A percentile compares a stretch with the other conserved stretches of the same genome.
Evolutionary conservation across 2,888 invertebrate genomes (phyloP).

Genomic region (Dynastes maya): DNA sequence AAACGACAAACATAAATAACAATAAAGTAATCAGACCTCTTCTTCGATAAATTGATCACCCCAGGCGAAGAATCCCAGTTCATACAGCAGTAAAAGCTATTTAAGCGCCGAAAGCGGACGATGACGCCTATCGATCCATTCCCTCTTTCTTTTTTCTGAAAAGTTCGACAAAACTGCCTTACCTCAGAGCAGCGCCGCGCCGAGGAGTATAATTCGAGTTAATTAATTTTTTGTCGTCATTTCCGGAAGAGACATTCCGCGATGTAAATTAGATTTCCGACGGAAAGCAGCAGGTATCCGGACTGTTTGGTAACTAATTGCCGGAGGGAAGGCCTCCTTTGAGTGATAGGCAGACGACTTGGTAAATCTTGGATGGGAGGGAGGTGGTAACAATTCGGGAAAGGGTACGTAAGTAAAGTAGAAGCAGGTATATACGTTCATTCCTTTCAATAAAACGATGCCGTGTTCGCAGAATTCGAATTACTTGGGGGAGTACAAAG

Average conservation of each 20-base stretch:
- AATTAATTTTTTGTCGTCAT: constrained; percentile 46
- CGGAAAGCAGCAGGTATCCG: constrained; percentile 49
- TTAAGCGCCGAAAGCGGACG: constrained; percentile 25
- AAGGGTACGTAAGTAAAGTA: constrained; percentile 4
- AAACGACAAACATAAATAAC: constrained; percentile 38
- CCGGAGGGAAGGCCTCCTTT: constrained; percentile 38
- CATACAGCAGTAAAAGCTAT: background rate
- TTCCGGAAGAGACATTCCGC: constrained; percentile 50
- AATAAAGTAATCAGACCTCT: constrained; percentile 27
- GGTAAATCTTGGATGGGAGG: constrained; percentile 23
- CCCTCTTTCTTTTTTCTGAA: background rate
- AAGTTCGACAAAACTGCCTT: constrained; percentile 37
- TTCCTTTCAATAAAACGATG: constrained; percentile 27
- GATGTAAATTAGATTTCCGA: constrained; percentile 49
- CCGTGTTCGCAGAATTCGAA: constrained; percentile 25
- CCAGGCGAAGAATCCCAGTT: background rate
- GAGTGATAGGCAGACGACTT: constrained; percentile 41
- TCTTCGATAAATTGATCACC: constrained; percentile 21
- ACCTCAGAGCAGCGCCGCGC: constrained; percentile 17
- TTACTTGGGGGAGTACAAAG: constrained; percentile 26
- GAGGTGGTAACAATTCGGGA: constrained; percentile 14
- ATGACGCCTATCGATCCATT: constrained; percentile 27
- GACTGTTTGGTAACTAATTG: constrained; percentile 48
- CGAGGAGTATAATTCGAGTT: constrained; percentile 42
- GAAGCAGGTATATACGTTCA: background rate